Conservation (phyloP, 2,797 vertebrate species). For the Onychomys leucogaster region DNA sequence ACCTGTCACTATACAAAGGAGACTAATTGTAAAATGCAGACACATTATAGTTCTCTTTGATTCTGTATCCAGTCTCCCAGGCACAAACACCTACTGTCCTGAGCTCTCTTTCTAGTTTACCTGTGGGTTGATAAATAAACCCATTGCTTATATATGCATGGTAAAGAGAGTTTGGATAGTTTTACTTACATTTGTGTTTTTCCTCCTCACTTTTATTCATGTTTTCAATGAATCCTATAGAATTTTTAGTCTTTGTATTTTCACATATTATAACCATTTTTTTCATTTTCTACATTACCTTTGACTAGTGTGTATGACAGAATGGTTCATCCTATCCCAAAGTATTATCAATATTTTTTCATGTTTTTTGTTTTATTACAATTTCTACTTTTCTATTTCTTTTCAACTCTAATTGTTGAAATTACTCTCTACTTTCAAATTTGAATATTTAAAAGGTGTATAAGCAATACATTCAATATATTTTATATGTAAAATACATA, state of each 20-base stretch:
- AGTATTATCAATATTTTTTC: neutral
- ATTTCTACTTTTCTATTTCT: neutral
- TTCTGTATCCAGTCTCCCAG: neutral
- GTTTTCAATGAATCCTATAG: neutral
- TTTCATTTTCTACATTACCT: neutral
- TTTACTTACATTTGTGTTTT: neutral
- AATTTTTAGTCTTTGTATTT: neutral
- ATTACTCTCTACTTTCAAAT: neutral
- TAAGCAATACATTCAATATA: neutral
- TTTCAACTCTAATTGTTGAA: neutral
- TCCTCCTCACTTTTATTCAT: neutral
- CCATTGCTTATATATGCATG: neutral
- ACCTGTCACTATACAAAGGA: neutral
- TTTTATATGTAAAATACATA: neutral
- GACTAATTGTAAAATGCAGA: neutral
- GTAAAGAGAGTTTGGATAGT: neutral
- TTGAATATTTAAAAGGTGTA: neutral
- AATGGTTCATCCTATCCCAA: neutral
- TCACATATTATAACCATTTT: neutral
- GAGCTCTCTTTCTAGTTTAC: no score
- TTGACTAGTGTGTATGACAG: neutral
- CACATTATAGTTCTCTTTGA: neutral
- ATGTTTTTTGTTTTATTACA: neutral
- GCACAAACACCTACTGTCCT: neutral
- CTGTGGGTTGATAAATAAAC: neutral